These are phyloP conservation scores for Platorchestia sp. DNA, from an alignment of 1,140 invertebrate species.

Conservation along the genomic window DNA sequence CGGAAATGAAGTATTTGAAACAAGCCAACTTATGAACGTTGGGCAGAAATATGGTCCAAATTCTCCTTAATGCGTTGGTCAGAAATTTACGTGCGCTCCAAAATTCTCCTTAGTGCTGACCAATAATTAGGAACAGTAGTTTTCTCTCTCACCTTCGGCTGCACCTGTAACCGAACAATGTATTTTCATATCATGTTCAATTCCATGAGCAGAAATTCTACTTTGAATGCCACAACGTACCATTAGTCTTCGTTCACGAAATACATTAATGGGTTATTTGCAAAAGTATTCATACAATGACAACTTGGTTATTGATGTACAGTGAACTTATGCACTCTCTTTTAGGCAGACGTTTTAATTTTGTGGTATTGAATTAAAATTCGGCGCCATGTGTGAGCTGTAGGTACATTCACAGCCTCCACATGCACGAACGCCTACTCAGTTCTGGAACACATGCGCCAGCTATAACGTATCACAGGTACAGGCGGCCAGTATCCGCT, in stretches of 20 bases:
- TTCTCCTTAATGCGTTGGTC: too few species aligned
- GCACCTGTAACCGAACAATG: neutral
- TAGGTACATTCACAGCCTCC: neutral
- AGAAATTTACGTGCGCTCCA: too few species aligned
- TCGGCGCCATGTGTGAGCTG: neutral
- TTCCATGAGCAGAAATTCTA: neutral
- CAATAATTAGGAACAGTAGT: neutral
- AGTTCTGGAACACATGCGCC: neutral
- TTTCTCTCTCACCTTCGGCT: neutral
- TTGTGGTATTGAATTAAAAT: neutral
- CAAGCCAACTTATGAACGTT: neutral
- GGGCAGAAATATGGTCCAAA: neutral
- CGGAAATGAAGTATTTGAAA: neutral
- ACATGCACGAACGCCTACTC: neutral
- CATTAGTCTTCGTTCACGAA: neutral
- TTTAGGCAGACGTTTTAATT: too few species aligned
- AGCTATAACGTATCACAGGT: neutral
- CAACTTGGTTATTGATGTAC: neutral
- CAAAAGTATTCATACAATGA: neutral
- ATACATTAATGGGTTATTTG: neutral
- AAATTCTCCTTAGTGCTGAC: neutral
- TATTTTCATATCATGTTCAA: too few species aligned
- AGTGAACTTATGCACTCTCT: neutral
- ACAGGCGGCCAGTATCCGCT: neutral
- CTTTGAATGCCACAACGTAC: neutral